phyloP scores from a whole-genome alignment of 2,888 invertebrate genomes.

The Trichacis sp. region DNA sequence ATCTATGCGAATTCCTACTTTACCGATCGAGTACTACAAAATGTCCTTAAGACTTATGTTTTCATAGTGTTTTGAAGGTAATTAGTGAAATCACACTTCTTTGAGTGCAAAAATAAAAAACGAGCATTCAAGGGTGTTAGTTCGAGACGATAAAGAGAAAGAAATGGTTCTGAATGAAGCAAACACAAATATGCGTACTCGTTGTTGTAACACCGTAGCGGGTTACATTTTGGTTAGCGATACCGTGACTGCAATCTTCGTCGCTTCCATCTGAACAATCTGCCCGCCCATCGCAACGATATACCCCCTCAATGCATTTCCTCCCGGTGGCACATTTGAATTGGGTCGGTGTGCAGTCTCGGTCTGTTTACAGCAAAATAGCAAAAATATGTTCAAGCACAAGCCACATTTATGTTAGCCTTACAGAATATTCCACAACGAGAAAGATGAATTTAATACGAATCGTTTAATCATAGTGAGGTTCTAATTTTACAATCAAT shows the following conservation, averaged over 20 bases:
- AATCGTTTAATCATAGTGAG: no score
- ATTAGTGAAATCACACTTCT: no score
- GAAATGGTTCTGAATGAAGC: conserved; percentile 36
- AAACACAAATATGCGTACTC: conserved; percentile 59
- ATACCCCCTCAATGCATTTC: conserved; percentile 70
- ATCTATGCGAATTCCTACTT: no score
- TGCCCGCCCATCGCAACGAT: conserved; percentile 70
- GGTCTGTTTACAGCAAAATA: conserved; percentile 58
- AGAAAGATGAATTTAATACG: background rate
- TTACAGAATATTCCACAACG: conserved; percentile 16
- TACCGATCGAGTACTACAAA: no score
- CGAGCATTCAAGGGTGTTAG: no score
- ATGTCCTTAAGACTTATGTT: no score
- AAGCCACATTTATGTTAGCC: conserved; percentile 44
- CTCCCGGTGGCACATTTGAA: conserved; percentile 72
- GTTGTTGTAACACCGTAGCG: conserved; percentile 53
- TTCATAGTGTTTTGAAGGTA: no score
- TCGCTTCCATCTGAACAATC: conserved; percentile 74
- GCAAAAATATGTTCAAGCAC: conserved; percentile 39
- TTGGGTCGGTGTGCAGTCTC: conserved; percentile 70
- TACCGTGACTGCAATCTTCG: conserved; percentile 63
- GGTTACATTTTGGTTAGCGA: conserved; percentile 54
- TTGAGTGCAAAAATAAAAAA: no score
- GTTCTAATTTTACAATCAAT: no score
- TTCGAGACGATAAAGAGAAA: no score